Evolutionary conservation across 2,888 invertebrate genomes (phyloP).

Genomic region (Drosophila emarginata): DNA sequence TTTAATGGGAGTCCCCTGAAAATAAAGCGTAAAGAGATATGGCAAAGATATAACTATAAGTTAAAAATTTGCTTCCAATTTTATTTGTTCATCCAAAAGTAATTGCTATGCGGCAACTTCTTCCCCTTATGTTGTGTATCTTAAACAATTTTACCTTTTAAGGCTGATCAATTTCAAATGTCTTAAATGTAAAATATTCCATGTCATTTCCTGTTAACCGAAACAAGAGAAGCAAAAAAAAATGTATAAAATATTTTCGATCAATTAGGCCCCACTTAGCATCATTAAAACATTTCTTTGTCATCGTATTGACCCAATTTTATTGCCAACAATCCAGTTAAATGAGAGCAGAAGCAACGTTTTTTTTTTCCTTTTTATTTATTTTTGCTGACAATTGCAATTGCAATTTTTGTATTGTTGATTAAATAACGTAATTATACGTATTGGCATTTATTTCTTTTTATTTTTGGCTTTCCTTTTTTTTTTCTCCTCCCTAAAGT

Average conservation of each 20-base stretch:
- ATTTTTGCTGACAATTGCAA: conserved; percentile 32
- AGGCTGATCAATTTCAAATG: neutral
- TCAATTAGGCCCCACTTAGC: conserved; percentile 63
- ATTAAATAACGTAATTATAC: conserved; percentile 1
- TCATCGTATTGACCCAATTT: conserved; percentile 63
- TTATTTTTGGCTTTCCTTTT: conserved; percentile 20
- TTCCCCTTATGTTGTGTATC: too few relatives aligned
- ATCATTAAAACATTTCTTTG: conserved; percentile 73
- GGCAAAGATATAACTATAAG: too few relatives aligned
- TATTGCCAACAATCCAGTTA: neutral
- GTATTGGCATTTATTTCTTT: conserved; percentile 31
- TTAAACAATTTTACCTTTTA: neutral
- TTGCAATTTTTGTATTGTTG: conserved; percentile 23
- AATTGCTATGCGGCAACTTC: too few relatives aligned
- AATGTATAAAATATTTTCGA: conserved; percentile 43
- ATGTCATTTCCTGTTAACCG: neutral
- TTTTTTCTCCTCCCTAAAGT: conserved; percentile 6
- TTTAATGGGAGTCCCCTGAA: too few relatives aligned
- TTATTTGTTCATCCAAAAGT: too few relatives aligned
- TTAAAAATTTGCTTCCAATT: too few relatives aligned
- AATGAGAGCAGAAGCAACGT: conserved; percentile 6
- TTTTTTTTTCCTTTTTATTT: too few relatives aligned
- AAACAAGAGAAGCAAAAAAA: neutral
- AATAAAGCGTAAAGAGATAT: too few relatives aligned
- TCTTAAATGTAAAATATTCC: conserved; percentile 1